phyloP scores from a whole-genome alignment of 2,113 vertebrate species.

The Sturnus vulgaris region DNA sequence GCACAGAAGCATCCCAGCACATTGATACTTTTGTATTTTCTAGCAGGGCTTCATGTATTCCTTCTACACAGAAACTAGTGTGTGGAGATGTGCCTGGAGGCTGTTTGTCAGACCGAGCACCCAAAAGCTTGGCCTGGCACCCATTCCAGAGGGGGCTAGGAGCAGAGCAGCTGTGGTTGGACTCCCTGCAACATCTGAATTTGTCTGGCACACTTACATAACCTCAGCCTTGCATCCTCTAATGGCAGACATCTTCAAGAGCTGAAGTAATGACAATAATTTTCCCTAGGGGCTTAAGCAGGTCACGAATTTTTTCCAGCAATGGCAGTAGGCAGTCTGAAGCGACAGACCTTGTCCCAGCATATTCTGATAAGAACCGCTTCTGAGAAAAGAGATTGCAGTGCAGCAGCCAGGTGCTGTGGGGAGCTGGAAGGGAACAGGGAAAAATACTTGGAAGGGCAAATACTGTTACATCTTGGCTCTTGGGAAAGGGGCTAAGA shows the following conservation, averaged over 20 bases:
- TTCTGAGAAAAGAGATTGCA: neutral
- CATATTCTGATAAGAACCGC: neutral
- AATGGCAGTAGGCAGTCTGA: neutral
- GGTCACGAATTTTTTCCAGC: neutral
- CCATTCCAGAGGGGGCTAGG: neutral
- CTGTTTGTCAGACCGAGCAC: neutral
- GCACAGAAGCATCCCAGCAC: neutral
- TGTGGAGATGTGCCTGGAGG: neutral
- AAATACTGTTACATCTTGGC: neutral
- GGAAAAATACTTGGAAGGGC: neutral
- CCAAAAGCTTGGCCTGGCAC: neutral
- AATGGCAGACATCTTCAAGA: neutral
- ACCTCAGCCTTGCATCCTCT: neutral
- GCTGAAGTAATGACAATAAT: neutral
- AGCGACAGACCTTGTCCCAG: neutral
- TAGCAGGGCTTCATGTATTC: neutral
- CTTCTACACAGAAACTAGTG: neutral
- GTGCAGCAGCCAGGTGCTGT: neutral
- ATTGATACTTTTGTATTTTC: neutral
- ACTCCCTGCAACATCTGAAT: neutral
- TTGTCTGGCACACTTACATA: slow-evolving; percentile 8
- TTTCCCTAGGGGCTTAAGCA: neutral
- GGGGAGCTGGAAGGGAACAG: neutral
- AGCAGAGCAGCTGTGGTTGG: neutral
- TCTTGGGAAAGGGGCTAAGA: neutral